phyloP scores from a whole-genome alignment of 2,888 invertebrate species.

The Meteorus colon region DNA sequence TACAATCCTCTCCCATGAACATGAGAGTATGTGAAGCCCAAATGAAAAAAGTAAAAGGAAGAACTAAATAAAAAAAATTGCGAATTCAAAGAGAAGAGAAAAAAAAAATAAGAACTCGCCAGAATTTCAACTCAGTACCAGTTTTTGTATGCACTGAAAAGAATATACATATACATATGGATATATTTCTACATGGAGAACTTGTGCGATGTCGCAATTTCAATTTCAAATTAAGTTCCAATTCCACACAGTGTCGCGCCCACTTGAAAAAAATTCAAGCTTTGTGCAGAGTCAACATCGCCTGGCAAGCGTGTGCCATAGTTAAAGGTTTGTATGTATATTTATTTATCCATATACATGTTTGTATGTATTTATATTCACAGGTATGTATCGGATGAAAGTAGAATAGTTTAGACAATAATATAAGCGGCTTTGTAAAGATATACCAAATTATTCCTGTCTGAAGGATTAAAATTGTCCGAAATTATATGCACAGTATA shows the following conservation, averaged over 20 bases:
- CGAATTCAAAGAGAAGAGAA: conserved; percentile 39
- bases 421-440: neutral
- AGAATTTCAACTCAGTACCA: too few relatives aligned
- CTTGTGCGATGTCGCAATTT: conserved; percentile 56
- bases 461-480: neutral
- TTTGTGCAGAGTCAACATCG: conserved; percentile 12
- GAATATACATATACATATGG: conserved; percentile 37
- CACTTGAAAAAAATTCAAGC: conserved; percentile 30
- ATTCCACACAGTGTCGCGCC: conserved; percentile 52
- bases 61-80: conserved; percentile 29
- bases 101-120: conserved; percentile 38
- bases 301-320: conserved; percentile 9
- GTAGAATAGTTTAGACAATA: neutral
- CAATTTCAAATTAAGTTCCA: conserved; percentile 61
- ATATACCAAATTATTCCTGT: neutral
- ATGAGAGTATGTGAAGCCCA: conserved; percentile 42
- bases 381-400: neutral
- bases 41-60: conserved; percentile 24
- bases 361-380: neutral
- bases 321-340: neutral
- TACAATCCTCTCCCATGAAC: conserved; percentile 29
- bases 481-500: neutral
- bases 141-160: conserved; percentile 23
- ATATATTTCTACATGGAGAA: conserved; percentile 21
- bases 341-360: too few relatives aligned